Conservation (phyloP, 2,113 vertebrate species). For the western clawed frog (Xenopus tropicalis) region UCB_Xtro_10.0 CM004448.2:140640501-140641000, state of each 20-base stretch:
- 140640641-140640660: not conserved
- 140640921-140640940: not conserved
- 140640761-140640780: not conserved
- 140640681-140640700: not conserved
- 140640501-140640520: too few relatives aligned
- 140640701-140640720: not conserved
- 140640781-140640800: not conserved
- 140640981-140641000: not conserved
- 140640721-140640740: not conserved
- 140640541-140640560: too few relatives aligned
- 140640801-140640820: not conserved
- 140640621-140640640: too few relatives aligned
- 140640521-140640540: too few relatives aligned
- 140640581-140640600: too few relatives aligned
- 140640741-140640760: not conserved
- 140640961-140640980: not conserved
- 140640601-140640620: too few relatives aligned
- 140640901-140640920: not conserved
- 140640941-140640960: not conserved
- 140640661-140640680: not conserved
- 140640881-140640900: not conserved
- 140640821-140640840: not conserved
- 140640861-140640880: not conserved
- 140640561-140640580: too few relatives aligned
- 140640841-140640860: not conserved